Evolutionary conservation across 2,797 vertebrate genomes (phyloP).

Genomic region (Myotis pilosus): DNA sequence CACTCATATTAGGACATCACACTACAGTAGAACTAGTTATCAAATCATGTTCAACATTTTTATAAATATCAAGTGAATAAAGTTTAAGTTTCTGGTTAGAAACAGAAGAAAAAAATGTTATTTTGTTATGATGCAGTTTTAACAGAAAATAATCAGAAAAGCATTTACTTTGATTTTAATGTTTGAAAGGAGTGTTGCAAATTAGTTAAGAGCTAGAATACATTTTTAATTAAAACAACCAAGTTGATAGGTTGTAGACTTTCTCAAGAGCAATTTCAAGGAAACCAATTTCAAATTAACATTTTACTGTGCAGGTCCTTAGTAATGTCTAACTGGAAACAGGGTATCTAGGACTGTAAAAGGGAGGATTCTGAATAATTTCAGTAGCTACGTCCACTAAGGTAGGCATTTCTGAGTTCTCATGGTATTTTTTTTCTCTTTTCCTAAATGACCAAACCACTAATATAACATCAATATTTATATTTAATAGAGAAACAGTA

Average conservation of each 20-base stretch:
- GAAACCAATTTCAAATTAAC: conserved; percentile 31
- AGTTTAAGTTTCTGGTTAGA: neutral
- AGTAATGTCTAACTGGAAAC: neutral
- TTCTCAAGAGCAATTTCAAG: neutral
- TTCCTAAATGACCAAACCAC: neutral
- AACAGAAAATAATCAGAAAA: conserved; percentile 39
- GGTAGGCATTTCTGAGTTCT: neutral
- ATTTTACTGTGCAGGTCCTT: neutral
- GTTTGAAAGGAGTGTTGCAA: neutral
- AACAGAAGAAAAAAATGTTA: conserved; percentile 4
- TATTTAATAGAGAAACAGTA: neutral
- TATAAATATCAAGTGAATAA: conserved; percentile 12
- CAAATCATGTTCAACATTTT: neutral
- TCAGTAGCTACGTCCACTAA: neutral
- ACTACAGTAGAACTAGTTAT: neutral
- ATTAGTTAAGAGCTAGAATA: neutral
- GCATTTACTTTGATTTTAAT: conserved; percentile 31
- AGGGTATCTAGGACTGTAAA: neutral
- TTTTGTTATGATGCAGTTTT: neutral
- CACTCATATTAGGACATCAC: neutral
- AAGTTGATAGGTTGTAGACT: neutral
- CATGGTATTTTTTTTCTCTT: neutral
- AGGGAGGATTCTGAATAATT: conserved; percentile 3
- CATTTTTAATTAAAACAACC: conserved; percentile 38
- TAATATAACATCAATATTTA: neutral